Percentiles rank a stretch among this genome's conserved stretches.
phyloP scores from a whole-genome alignment of 2,888 invertebrate species.

The Operophtera brumata region DNA sequence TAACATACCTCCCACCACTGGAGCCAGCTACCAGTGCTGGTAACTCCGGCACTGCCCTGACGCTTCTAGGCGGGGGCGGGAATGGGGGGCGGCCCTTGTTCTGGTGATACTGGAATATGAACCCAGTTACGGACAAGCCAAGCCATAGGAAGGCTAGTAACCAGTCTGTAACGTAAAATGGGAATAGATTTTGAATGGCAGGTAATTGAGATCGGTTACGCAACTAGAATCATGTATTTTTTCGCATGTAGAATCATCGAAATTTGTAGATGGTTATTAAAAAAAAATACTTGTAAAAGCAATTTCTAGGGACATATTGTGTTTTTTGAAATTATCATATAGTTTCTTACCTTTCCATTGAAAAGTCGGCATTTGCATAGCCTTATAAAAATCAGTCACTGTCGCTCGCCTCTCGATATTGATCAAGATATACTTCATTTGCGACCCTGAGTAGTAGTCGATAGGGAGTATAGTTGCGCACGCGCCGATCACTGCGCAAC shows the following conservation, averaged over 20 bases:
- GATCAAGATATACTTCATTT: constrained; percentile 84
- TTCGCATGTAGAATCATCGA: too few relatives aligned
- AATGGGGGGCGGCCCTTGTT: constrained; percentile 82
- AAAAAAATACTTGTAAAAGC: too few relatives aligned
- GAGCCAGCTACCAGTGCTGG: constrained; percentile 11
- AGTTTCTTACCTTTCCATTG: constrained; percentile 77
- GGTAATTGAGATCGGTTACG: too few relatives aligned
- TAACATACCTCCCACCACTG: not conserved
- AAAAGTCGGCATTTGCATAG: constrained; percentile 81
- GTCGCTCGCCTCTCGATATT: constrained; percentile 84
- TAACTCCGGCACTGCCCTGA: constrained; percentile 43
- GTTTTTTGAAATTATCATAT: not conserved
- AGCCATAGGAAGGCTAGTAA: constrained; percentile 79
- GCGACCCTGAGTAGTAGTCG: constrained; percentile 83
- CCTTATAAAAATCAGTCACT: constrained; percentile 79
- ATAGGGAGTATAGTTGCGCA: constrained; percentile 82
- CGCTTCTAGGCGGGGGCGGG: constrained; percentile 79
- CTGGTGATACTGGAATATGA: constrained; percentile 77
- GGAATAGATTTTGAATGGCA: not conserved
- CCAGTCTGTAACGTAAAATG: constrained; percentile 74
- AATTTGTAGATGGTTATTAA: too few relatives aligned
- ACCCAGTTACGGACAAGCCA: constrained; percentile 74
- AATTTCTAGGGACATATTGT: too few relatives aligned
- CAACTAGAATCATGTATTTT: too few relatives aligned
- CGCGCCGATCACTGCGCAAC: constrained; percentile 83